phyloP scores from a whole-genome alignment of 2,113 vertebrate species.

The Gulo gulo region DNA sequence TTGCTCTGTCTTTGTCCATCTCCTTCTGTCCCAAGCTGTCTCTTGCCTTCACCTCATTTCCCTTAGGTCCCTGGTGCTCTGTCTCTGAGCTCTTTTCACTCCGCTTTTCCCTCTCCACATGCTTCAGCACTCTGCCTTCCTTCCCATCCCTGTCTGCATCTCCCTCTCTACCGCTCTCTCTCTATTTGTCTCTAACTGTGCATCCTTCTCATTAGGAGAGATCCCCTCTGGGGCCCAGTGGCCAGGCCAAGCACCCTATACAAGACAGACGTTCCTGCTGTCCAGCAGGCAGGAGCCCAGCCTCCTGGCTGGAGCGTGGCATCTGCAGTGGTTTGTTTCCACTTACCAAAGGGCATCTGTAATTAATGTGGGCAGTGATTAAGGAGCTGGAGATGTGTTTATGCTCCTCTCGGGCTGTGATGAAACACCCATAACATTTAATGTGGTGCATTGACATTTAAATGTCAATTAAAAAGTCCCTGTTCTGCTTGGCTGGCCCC shows the following conservation, averaged over 20 bases:
- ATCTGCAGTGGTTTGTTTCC: constrained; percentile 47
- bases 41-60: neutral
- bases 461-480: constrained; percentile 80
- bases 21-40: neutral
- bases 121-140: neutral
- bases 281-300: neutral
- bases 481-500: constrained; percentile 57
- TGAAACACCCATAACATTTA: constrained; percentile 76
- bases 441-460: constrained; percentile 79
- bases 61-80: neutral
- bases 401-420: constrained; percentile 60
- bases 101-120: neutral
- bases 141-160: neutral
- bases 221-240: neutral
- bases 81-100: neutral
- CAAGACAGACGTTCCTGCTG: neutral
- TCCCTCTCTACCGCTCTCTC: neutral
- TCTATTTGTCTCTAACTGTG: neutral
- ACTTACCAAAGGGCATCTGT: constrained; percentile 65
- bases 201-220: neutral
- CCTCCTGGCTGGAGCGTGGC: neutral
- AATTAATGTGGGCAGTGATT: constrained; percentile 72
- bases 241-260: neutral
- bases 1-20: neutral
- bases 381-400: constrained; percentile 70